Percentiles rank a stretch among this genome's conserved stretches.
These are phyloP conservation scores for Lagopus muta DNA, from an alignment of 2,113 vertebrate species.

Conservation along the genomic window DNA sequence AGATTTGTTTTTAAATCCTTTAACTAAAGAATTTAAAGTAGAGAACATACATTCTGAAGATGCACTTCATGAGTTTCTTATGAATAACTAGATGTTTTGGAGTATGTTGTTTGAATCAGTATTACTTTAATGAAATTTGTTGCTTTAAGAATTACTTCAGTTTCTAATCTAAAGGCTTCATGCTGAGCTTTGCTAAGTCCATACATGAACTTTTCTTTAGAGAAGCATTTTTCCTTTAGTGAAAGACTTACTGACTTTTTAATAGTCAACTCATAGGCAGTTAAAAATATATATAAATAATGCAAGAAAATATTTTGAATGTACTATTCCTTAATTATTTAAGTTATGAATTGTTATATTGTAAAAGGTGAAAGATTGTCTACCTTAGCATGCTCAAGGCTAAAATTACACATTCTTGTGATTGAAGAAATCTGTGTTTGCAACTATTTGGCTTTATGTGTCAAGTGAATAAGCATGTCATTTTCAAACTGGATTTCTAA, in stretches of 20 bases:
- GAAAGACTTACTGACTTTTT: background rate
- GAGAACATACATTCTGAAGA: background rate
- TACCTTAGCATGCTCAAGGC: background rate
- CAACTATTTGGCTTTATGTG: background rate
- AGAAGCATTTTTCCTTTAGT: background rate
- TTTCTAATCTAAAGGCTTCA: background rate
- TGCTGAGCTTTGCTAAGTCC: background rate
- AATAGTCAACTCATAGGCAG: background rate
- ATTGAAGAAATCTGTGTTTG: background rate
- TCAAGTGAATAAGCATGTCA: background rate
- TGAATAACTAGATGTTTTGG: background rate
- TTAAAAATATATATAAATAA: background rate
- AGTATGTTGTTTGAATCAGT: background rate
- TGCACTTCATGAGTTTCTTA: background rate
- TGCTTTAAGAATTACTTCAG: background rate
- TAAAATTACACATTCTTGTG: background rate
- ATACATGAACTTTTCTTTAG: background rate
- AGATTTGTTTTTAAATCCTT: background rate
- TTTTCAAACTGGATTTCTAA: background rate
- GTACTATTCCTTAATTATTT: background rate
- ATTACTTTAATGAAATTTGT: background rate
- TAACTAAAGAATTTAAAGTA: background rate
- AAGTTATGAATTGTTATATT: background rate
- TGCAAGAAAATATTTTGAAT: background rate
- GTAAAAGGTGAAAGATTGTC: fast-evolving